Conservation (phyloP, 2,888 invertebrate species). For the Agapetus fuscipes region DNA sequence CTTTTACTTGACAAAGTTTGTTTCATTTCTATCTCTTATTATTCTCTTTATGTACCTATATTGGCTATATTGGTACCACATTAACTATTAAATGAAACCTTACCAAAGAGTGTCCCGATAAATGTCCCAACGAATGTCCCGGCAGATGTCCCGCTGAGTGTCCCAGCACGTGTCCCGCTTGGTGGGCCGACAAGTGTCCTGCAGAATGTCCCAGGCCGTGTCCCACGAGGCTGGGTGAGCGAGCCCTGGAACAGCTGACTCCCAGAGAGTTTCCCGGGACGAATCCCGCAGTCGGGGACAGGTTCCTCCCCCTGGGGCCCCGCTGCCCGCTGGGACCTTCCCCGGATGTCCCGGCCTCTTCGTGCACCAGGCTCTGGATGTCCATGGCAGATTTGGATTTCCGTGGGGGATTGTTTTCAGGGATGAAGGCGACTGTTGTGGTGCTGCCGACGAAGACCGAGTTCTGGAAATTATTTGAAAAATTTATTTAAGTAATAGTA, state of each 20-base stretch:
- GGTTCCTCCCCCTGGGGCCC: conserved; percentile 4
- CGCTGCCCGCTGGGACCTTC: conserved; percentile 8
- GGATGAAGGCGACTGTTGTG: conserved; percentile 55
- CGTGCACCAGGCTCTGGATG: conserved; percentile 41
- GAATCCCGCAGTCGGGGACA: conserved; percentile 18
- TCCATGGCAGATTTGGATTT: conserved; percentile 78
- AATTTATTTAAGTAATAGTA: no score
- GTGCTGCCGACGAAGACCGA: conserved; percentile 77
- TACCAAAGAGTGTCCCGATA: no score
- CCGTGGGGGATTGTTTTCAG: conserved; percentile 59
- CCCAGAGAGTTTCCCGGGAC: conserved; percentile 21
- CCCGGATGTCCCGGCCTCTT: no score
- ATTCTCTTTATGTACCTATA: no score
- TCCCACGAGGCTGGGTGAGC: conserved; percentile 4
- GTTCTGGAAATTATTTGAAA: no score
- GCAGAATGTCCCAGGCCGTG: conserved; percentile 1
- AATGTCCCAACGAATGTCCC: no score
- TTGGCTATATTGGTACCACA: no score
- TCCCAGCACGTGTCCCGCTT: no score
- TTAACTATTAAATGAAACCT: no score
- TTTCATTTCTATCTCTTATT: no score
- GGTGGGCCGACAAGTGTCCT: neutral
- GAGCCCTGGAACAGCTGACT: conserved; percentile 10
- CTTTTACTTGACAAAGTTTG: no score
- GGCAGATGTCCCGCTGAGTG: no score